Percentiles rank a stretch among this genome's conserved stretches.
Conservation (phyloP, 2,113 vertebrate genomes). For the Saccopteryx leptura region DNA sequence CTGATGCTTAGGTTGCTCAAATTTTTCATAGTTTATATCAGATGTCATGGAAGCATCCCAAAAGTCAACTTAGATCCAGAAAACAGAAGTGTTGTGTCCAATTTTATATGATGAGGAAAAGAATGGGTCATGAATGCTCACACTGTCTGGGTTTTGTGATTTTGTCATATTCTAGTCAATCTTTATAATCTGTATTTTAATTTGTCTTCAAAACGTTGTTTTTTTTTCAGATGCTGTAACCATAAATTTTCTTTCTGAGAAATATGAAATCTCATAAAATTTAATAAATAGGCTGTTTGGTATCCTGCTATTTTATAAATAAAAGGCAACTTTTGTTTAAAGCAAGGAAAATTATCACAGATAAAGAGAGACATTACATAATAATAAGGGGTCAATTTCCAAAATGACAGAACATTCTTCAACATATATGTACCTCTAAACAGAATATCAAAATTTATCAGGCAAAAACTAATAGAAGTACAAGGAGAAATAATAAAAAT, state of each 20-base stretch:
- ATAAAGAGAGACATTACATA: not conserved
- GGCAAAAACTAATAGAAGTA: not conserved
- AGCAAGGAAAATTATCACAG: not conserved
- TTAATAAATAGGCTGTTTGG: constrained; percentile 14
- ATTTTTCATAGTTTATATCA: not conserved
- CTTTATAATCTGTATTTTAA: not conserved
- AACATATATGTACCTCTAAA: not conserved
- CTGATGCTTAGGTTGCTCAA: not conserved
- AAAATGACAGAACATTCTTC: not conserved
- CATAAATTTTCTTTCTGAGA: not conserved
- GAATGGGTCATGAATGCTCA: not conserved
- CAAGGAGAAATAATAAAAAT: not conserved
- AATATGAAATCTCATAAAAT: not conserved
- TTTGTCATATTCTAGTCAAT: constrained; percentile 56
- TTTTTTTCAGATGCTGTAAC: not conserved
- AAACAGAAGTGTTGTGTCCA: not conserved
- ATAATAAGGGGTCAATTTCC: not conserved
- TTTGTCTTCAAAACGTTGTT: constrained; percentile 1
- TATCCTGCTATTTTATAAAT: not conserved
- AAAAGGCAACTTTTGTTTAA: not conserved
- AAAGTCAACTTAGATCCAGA: not conserved
- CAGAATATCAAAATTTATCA: not conserved
- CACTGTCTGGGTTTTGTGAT: not conserved
- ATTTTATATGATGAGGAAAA: not conserved
- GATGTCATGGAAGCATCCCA: not conserved